phyloP scores from a whole-genome alignment of 2,797 vertebrate genomes.

The Chelmon rostratus region DNA sequence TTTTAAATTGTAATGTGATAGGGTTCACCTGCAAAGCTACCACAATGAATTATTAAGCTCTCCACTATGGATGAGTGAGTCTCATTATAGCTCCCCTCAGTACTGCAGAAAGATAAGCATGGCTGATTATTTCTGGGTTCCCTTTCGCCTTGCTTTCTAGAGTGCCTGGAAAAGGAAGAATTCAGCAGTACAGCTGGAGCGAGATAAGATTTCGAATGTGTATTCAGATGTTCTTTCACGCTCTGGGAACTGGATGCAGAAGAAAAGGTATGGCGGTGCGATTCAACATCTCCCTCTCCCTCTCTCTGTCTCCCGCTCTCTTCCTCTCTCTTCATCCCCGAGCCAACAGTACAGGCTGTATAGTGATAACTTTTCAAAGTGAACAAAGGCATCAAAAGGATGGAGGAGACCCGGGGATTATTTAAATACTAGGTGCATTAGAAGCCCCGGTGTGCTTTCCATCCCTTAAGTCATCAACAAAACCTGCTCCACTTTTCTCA shows the following conservation, averaged over 20 bases:
- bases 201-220: conserved; percentile 84
- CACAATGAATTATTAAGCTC: conserved; percentile 87
- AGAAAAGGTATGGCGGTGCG: conserved; percentile 76
- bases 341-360: conserved; percentile 82
- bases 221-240: conserved; percentile 86
- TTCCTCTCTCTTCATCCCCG: conserved; percentile 56
- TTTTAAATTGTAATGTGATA: conserved; percentile 85
- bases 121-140: conserved; percentile 83
- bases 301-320: conserved; percentile 21
- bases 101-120: conserved; percentile 82
- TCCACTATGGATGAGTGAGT: conserved; percentile 84
- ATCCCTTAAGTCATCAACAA: conserved; percentile 85
- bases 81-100: conserved; percentile 83
- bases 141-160: conserved; percentile 74
- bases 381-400: conserved; percentile 88
- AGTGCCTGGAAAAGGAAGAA: conserved; percentile 75
- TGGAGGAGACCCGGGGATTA: conserved; percentile 85
- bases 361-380: conserved; percentile 86
- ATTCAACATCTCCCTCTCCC: conserved; percentile 66
- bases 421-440: conserved; percentile 88
- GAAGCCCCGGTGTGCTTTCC: conserved; percentile 82
- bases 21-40: conserved; percentile 85
- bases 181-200: conserved; percentile 74
- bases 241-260: conserved; percentile 80
- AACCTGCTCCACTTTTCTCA: conserved; percentile 83